A percentile compares a stretch with the other conserved stretches of the same genome.
phyloP scores from a whole-genome alignment of 2,888 invertebrate species.

The Pyrrhia umbra region DNA sequence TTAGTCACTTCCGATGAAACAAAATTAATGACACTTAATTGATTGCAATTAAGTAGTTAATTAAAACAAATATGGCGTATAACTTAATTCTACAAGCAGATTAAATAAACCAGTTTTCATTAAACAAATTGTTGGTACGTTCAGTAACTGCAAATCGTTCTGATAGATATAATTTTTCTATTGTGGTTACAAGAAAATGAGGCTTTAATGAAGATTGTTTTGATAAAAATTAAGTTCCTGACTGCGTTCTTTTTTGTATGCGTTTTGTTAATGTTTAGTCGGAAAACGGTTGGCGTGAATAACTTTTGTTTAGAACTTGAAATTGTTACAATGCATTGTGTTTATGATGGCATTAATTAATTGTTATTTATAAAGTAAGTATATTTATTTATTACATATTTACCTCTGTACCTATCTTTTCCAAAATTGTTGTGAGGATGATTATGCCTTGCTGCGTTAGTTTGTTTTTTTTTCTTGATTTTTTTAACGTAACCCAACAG shows the following conservation, averaged over 20 bases:
- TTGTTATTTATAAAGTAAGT: no score
- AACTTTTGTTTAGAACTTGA: no score
- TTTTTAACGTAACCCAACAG: no score
- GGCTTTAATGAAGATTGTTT: conserved; percentile 30
- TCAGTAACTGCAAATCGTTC: conserved; percentile 18
- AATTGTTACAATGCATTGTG: no score
- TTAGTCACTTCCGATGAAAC: conserved; percentile 12
- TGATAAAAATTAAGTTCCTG: conserved; percentile 32
- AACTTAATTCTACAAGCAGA: background rate
- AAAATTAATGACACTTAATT: conserved; percentile 24
- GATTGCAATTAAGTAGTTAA: conserved; percentile 13
- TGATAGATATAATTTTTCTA: conserved; percentile 39
- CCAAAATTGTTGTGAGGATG: no score
- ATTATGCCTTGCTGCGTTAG: no score
- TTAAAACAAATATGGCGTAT: background rate
- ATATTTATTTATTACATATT: no score
- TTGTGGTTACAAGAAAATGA: conserved; percentile 48
- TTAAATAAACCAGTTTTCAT: conserved; percentile 41
- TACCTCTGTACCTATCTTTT: no score
- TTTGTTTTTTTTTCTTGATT: no score
- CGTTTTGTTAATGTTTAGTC: background rate
- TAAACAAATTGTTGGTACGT: conserved; percentile 26
- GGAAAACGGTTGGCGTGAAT: background rate
- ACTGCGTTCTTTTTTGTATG: background rate
- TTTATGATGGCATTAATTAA: no score